Base-by-base conservation (phyloP, 1,140 invertebrate species). In the Callitettix versicolor region DNA sequence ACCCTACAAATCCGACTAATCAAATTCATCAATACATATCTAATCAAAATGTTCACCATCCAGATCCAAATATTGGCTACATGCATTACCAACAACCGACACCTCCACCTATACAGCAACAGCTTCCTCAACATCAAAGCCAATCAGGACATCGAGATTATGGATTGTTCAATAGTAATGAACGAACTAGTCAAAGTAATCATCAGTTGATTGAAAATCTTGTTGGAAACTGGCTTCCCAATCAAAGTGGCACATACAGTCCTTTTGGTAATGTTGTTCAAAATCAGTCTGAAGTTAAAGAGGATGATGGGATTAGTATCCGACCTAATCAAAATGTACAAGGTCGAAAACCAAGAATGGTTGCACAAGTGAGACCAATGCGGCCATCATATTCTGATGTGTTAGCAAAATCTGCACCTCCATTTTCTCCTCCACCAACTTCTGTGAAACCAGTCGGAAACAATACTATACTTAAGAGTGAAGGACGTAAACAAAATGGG, bases 281-380 rank as follows among this genome's bases (percentile, higher is more conserved):
- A 20, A 12, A 30, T 4, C 48, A 51, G 14, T 1, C 34, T 2
- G 48, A 51, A 14, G 34, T 38, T 36, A 51, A 51, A 51, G 48
- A 51, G 20, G 48, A 51, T 63, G 56, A 56, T 54, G 22, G 66
- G 61, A 53, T 21, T 15, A 53, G 34, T 54, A 33, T 56, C 66
- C 67, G 15, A 68, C 69, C 56, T 64, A 71, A 50, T 67, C 68
- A 64, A 65, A 68, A 51, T 67, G 64, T 57, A 62, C 69, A 68
- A 62, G 71, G 66, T 34, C 80, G 76, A 58, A 88, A 87, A 64
- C 79, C 80, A 48, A 73, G 85, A 22, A 86, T 85, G 64, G 79
- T 89, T 1, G 86, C 85, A 21, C 86, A 88, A 73, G 86, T 90
- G 0, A 87, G 86, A 64, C 86, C 86, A 3, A 88, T 89, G 85